A percentile compares a stretch with the other conserved stretches of the same genome.
phyloP scores from a whole-genome alignment of 2,888 invertebrate species.

The Atethmia centrago region DNA sequence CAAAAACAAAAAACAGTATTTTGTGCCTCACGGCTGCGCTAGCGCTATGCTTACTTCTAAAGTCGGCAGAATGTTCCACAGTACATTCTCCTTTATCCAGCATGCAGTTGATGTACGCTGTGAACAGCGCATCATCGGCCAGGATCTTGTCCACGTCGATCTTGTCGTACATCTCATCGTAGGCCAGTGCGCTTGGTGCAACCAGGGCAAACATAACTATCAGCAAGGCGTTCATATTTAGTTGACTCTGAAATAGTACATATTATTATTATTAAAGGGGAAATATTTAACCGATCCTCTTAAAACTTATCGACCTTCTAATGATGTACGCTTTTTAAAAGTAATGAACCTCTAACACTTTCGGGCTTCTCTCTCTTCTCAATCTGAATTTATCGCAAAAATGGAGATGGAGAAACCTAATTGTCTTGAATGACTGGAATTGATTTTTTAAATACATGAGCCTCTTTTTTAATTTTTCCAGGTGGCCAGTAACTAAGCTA shows the following conservation, averaged over 20 bases:
- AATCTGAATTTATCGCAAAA: too few relatives aligned
- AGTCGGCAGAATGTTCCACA: constrained; percentile 78
- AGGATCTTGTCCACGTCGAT: constrained; percentile 83
- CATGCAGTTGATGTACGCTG: constrained; percentile 79
- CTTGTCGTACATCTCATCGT: constrained; percentile 82
- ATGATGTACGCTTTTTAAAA: background rate
- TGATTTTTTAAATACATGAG: background rate
- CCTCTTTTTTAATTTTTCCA: background rate
- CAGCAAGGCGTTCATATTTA: constrained; percentile 69
- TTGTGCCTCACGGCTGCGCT: too few relatives aligned
- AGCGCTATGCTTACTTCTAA: constrained; percentile 76
- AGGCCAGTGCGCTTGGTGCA: constrained; percentile 72
- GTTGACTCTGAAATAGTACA: constrained; percentile 23
- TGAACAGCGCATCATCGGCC: constrained; percentile 76
- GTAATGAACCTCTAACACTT: background rate
- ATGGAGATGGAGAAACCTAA: too few relatives aligned
- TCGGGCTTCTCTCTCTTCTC: too few relatives aligned
- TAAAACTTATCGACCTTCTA: background rate
- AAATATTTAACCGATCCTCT: background rate
- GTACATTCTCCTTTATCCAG: constrained; percentile 82
- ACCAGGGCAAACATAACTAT: constrained; percentile 67
- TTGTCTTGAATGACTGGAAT: too few relatives aligned
- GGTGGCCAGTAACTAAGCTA: background rate
- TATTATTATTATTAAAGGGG: background rate
- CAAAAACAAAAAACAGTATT: too few relatives aligned